These are phyloP conservation scores for Glyptemys insculpta DNA, from an alignment of 2,797 vertebrate genomes.

Conservation along the genomic window DNA sequence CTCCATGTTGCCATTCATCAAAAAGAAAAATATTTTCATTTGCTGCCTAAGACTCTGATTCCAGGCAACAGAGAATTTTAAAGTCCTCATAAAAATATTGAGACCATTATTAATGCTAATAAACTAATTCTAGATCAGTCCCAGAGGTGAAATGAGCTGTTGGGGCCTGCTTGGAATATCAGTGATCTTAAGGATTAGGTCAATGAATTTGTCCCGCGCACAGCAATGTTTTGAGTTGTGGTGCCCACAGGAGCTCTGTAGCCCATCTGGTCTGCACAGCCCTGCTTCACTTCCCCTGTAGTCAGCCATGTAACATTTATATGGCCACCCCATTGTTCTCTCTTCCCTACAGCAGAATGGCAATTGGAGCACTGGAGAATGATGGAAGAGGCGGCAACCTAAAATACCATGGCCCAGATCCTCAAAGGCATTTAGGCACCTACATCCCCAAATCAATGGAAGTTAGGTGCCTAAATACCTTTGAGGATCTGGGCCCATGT, in stretches of 20 bases:
- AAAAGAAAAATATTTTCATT: conserved; percentile 29
- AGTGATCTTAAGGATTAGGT: not conserved
- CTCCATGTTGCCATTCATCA: not conserved
- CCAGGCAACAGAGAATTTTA: not conserved
- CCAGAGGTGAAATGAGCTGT: not conserved
- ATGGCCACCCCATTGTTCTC: not conserved
- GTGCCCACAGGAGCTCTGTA: too few relatives aligned
- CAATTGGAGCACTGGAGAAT: not conserved
- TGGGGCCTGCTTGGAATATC: not conserved
- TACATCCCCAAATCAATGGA: too few relatives aligned
- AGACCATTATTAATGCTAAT: not conserved
- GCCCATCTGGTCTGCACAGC: not conserved
- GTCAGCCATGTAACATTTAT: not conserved
- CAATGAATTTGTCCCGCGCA: rapidly evolving
- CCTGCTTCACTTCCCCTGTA: not conserved
- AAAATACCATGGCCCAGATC: not conserved
- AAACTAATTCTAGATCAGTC: not conserved
- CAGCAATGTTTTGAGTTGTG: too few relatives aligned
- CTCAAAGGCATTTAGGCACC: too few relatives aligned
- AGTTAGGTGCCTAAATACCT: too few relatives aligned
- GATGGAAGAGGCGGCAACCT: not conserved
- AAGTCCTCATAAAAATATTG: not conserved
- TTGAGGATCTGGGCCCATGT: too few relatives aligned
- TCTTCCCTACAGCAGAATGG: not conserved
- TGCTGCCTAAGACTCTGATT: conserved; percentile 11